phyloP scores from a whole-genome alignment of 1,140 invertebrate genomes.

The Epicauta chinensis region DNA sequence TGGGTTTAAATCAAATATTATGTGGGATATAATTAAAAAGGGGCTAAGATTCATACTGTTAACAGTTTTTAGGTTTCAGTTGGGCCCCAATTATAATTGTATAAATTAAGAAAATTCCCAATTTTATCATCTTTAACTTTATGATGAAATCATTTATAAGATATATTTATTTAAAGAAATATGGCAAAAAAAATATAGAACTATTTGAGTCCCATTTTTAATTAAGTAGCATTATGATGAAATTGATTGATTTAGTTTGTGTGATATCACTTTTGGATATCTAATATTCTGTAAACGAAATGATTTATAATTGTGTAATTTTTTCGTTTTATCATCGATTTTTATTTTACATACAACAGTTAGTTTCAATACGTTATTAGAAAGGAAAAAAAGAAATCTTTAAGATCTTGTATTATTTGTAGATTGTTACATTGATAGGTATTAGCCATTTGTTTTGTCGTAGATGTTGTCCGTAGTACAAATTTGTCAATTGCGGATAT shows the following conservation, averaged over 20 bases:
- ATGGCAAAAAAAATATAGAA: no score
- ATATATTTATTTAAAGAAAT: no score
- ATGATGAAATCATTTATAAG: no score
- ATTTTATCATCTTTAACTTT: no score
- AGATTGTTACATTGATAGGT: constrained; percentile 12
- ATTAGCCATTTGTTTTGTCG: constrained; percentile 10
- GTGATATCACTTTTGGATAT: constrained; percentile 10
- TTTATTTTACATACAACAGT: background rate
- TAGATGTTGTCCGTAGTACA: constrained; percentile 16
- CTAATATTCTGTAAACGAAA: constrained; percentile 11
- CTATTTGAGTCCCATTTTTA: no score
- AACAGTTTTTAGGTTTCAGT: background rate
- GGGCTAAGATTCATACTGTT: background rate
- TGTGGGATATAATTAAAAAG: background rate
- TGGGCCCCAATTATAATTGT: background rate
- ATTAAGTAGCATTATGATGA: no score
- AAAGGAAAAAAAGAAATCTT: background rate
- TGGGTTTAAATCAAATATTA: constrained; percentile 1
- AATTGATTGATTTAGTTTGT: constrained; percentile 8
- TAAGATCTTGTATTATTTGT: constrained; percentile 17
- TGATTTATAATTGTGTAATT: constrained; percentile 14
- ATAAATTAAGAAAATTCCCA: background rate
- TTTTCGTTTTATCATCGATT: constrained; percentile 10
- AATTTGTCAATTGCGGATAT: constrained; percentile 15
- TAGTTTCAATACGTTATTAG: constrained; percentile 4